These are phyloP conservation scores for Sesamia inferens DNA, from an alignment of 2,888 invertebrate species.

Conservation along the genomic window DNA sequence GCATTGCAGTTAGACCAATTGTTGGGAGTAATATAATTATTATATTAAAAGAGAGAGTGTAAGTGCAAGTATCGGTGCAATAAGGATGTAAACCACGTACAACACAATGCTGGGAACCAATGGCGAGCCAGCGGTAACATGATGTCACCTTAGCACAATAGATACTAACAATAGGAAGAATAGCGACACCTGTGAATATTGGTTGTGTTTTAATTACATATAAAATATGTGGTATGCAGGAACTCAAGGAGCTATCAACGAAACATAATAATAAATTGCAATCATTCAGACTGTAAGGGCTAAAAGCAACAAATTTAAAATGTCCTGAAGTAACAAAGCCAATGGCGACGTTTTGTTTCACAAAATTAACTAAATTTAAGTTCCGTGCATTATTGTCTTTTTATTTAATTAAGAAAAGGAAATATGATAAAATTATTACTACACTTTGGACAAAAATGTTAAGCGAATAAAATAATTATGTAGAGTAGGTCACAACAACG, in stretches of 20 bases:
- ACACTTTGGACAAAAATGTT: not conserved
- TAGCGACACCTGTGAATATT: slow-evolving; percentile 56
- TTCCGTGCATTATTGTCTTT: no score
- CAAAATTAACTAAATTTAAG: no score
- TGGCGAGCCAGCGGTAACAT: slow-evolving; percentile 62
- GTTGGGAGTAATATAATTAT: slow-evolving; percentile 12
- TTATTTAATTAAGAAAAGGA: no score
- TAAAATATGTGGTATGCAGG: slow-evolving; percentile 28
- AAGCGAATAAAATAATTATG: not conserved
- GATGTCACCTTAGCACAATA: slow-evolving; percentile 61
- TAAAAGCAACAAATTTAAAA: slow-evolving; percentile 1
- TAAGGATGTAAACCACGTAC: slow-evolving; percentile 67
- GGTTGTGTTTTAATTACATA: slow-evolving; percentile 21
- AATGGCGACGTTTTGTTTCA: no score
- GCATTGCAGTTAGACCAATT: no score
- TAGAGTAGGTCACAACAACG: not conserved
- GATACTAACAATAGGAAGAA: slow-evolving; percentile 61
- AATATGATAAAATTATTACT: not conserved
- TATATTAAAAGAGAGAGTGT: slow-evolving; percentile 64
- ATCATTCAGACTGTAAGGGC: not conserved
- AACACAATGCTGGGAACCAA: slow-evolving; percentile 68
- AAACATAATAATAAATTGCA: not conserved
- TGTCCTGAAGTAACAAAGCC: not conserved
- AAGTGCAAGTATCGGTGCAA: slow-evolving; percentile 66
- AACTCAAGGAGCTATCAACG: slow-evolving; percentile 27